Evolutionary conservation across 2,888 invertebrate species (phyloP), one percentile per base, ranked within the genome.

Genomic region (Nudaria mundana): DNA sequence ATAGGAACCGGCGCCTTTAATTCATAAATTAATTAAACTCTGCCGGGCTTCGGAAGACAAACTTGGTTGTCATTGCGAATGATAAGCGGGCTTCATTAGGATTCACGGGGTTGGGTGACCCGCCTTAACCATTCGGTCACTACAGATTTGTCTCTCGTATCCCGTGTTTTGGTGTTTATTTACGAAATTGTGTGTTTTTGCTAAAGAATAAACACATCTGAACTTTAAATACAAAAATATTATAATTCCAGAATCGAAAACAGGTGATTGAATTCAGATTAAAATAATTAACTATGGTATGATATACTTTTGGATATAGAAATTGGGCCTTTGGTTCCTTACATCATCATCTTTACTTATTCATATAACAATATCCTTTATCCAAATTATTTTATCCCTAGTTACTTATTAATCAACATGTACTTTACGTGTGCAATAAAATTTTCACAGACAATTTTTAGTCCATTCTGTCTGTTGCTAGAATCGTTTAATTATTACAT

Each of bases 11-110:
- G 52, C 63, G 66, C 64, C 66, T 76, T 78, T 73, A 81, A 81
- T 82, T 82, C 75, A 76, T 81, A 84, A 87, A 84, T 82, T 82
- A 86, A 86, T 87, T 85, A 81, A 84, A 82, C 63, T 80, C 67
- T 56, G 48, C 50, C 63, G 52, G 50, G 66, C 52, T 63, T 40
- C 23, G 12, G 46, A 57, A 66, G 53, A 60, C 72, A 64, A 74
- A 77, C 66, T 75, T 67, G 50, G 61, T 62, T 67, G 75, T 74
- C 75, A 76, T 76, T 73, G 63, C 66, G 78, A 79, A 86, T 84
- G 82, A 86, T 82, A 82, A 84, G 81, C 76, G 74, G 72, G 71
- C 54, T 69, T 75, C 75, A 73, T 80, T 81, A 71, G 74, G 70
- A 77, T 76, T 72, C 79, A 65, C 48, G 49, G 57, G 50, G 61